phyloP scores from a whole-genome alignment of 2,113 vertebrate species.

The Entelurus aequoreus region DNA sequence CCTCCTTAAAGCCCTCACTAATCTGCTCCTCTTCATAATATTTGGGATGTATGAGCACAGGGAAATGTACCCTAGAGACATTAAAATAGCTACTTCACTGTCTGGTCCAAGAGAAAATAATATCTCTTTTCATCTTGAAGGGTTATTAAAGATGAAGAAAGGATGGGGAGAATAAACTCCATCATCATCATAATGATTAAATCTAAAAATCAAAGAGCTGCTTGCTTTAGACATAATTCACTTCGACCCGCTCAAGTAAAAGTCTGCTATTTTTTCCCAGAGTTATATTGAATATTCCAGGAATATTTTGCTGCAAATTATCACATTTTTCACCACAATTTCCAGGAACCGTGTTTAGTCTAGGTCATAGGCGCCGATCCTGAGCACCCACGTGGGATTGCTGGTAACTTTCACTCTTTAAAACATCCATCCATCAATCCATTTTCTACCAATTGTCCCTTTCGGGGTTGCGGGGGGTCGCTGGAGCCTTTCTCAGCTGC shows the following conservation, averaged over 20 bases:
- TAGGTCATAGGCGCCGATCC: background rate
- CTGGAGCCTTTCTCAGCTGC: no score
- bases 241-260: no score
- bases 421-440: no score
- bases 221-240: no score
- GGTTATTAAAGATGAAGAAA: background rate
- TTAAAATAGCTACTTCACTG: background rate
- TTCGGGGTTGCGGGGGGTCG: no score
- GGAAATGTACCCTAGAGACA: slow-evolving; percentile 1
- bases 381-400: no score
- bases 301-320: no score
- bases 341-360: background rate
- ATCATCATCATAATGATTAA: slow-evolving; percentile 3
- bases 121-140: background rate
- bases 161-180: background rate
- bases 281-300: no score
- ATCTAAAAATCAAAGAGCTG: slow-evolving; percentile 7
- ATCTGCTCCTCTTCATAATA: background rate
- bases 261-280: no score
- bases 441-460: no score
- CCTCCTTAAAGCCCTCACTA: background rate
- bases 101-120: background rate
- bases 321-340: no score
- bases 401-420: no score
- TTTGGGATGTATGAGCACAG: background rate